phyloP scores from a whole-genome alignment of 2,113 vertebrate species.

The Erinaceus europaeus region DNA sequence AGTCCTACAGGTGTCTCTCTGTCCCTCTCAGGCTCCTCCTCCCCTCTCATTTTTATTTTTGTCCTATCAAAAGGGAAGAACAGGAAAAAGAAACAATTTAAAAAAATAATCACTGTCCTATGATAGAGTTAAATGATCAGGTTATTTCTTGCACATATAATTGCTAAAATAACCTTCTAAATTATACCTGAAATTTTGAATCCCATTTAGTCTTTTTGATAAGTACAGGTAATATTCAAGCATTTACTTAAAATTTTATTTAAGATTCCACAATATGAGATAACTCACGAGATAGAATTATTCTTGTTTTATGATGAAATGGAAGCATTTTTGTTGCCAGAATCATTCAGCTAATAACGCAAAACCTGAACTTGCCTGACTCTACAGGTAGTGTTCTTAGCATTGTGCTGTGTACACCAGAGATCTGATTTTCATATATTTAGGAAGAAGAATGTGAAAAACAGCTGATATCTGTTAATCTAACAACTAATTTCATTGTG shows the following conservation, averaged over 20 bases:
- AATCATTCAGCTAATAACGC: not conserved
- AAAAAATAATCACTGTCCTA: too few species aligned
- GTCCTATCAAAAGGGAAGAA: too few species aligned
- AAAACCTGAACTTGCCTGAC: not conserved
- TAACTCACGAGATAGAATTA: not conserved
- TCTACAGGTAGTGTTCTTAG: not conserved
- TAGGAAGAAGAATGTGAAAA: not conserved
- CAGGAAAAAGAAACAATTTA: too few species aligned
- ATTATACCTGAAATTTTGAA: not conserved
- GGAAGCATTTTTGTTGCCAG: not conserved
- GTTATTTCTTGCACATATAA: not conserved
- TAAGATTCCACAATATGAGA: not conserved
- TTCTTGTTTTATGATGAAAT: not conserved
- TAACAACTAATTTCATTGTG: not conserved
- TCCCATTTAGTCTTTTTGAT: not conserved
- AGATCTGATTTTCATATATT: not conserved
- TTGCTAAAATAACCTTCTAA: not conserved
- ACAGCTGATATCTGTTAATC: not conserved
- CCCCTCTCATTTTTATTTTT: too few species aligned
- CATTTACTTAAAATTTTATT: not conserved
- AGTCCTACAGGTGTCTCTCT: too few species aligned
- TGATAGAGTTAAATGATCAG: not conserved
- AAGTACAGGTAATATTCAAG: not conserved
- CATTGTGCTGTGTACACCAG: not conserved
- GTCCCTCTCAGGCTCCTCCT: too few species aligned